Conservation (phyloP, 2,888 invertebrate species). For the Aporophyla lueneburgensis region DNA sequence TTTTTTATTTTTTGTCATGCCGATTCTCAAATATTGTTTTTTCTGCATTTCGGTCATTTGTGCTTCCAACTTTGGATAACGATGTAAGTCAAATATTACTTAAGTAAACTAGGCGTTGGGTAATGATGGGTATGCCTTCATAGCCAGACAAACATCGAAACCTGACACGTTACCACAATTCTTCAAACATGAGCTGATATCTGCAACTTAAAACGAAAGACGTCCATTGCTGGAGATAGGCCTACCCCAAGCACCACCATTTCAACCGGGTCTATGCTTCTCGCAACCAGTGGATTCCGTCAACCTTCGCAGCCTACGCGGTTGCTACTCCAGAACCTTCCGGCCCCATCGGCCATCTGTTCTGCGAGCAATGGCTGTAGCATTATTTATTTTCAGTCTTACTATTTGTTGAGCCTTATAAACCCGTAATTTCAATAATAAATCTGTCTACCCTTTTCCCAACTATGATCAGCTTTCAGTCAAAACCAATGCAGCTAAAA, state of each 20-base stretch:
- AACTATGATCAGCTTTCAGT: too few species aligned
- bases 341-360: too few species aligned
- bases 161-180: not conserved
- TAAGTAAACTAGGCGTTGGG: not conserved
- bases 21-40: conserved; percentile 63
- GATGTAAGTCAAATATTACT: not conserved
- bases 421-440: not conserved
- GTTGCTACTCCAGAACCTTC: too few species aligned
- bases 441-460: too few species aligned
- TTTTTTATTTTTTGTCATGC: conserved; percentile 56
- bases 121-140: not conserved
- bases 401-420: not conserved
- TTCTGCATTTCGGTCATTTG: conserved; percentile 62
- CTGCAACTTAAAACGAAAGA: not conserved
- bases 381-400: not conserved
- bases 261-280: too few species aligned
- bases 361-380: not conserved
- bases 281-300: too few species aligned
- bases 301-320: too few species aligned
- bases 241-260: too few species aligned
- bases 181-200: not conserved
- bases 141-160: too few species aligned
- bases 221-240: too few species aligned
- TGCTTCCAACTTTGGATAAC: conserved; percentile 31
- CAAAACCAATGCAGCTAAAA: too few species aligned